These are phyloP conservation scores for Heteropelma amictum DNA, from an alignment of 2,888 invertebrate species.

Conservation along the genomic window DNA sequence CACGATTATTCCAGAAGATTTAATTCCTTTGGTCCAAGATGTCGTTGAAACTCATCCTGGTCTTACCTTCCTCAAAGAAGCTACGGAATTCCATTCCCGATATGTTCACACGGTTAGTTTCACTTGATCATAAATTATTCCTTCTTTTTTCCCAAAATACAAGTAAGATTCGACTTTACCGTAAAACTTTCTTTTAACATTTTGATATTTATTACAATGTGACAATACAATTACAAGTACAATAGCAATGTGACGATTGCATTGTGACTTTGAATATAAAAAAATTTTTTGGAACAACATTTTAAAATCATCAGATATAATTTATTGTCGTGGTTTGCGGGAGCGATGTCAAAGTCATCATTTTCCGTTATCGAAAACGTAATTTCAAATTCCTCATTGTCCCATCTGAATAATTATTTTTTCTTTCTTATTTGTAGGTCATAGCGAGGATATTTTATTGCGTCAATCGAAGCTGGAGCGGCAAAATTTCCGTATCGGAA, in stretches of 20 bases:
- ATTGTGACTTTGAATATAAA: no score
- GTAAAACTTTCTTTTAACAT: background rate
- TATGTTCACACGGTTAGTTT: conserved; percentile 94
- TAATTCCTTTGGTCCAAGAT: conserved; percentile 96
- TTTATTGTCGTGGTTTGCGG: no score
- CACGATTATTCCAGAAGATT: conserved; percentile 91
- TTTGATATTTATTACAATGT: background rate
- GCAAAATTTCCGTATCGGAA: conserved; percentile 92
- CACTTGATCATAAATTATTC: background rate
- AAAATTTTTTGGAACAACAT: no score
- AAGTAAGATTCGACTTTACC: background rate
- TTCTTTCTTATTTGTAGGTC: conserved; percentile 81
- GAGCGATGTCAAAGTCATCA: no score
- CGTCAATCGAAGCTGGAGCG: conserved; percentile 98
- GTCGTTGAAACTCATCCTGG: conserved; percentile 99
- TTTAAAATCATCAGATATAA: no score
- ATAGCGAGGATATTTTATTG: conserved; percentile 98
- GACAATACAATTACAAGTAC: background rate
- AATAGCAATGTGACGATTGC: no score
- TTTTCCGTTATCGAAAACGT: no score
- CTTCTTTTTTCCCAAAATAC: no score
- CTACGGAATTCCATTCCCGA: conserved; percentile 98
- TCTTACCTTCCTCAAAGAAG: conserved; percentile 96
- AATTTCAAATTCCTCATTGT: background rate
- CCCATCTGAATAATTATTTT: background rate